Evolutionary conservation across 2,797 vertebrate genomes (phyloP), one percentile per base, ranked within the genome.

Genomic region (Loriculus beryllinus): DNA sequence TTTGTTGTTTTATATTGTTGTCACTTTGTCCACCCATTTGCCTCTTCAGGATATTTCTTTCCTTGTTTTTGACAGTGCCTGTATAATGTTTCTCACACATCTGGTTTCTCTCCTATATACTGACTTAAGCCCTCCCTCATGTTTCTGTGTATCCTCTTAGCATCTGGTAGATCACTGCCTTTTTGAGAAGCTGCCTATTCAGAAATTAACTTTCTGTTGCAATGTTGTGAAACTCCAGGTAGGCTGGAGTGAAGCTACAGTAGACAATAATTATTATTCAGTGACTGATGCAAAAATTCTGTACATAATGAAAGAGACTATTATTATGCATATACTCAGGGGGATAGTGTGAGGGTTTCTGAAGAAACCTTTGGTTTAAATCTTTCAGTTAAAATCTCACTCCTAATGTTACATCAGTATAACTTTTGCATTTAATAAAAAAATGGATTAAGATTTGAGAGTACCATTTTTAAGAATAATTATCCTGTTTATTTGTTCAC

Each of bases 321-420:
- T 95, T 96, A 85, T 90, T 94, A 96, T 93, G 86, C 60, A 37
- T 35, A 78, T 85, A 92, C 96, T 95, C 87, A 54, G 71, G 94
- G 84, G 96, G 92, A 88, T 91, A 94, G 76, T 74, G 56, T 92
- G 88, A 95, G 62, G 69, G 88, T 95, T 97, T 96, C 93, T 97
- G 90, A 96, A 97, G 93, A 97, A 97, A 97, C 48, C 25, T 92
- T 93, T 96, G 86, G 90, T 97, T 97, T 96, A 90, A 96, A 96
- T 97, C 86, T 92, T 95, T 92, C 96, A 95, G 90, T 96, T 96
- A 95, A 96, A 97, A 97, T 96, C 78, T 96, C 85, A 88, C 95
- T 96, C 88, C 96, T 97, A 94, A 93, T 94, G 80, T 95, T 94
- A 87, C 68, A 91, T 91, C 81, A 92, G 74, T 92, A 86, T 70